Conservation (phyloP, 2,797 vertebrate genomes). For the Clamator glandarius region DNA sequence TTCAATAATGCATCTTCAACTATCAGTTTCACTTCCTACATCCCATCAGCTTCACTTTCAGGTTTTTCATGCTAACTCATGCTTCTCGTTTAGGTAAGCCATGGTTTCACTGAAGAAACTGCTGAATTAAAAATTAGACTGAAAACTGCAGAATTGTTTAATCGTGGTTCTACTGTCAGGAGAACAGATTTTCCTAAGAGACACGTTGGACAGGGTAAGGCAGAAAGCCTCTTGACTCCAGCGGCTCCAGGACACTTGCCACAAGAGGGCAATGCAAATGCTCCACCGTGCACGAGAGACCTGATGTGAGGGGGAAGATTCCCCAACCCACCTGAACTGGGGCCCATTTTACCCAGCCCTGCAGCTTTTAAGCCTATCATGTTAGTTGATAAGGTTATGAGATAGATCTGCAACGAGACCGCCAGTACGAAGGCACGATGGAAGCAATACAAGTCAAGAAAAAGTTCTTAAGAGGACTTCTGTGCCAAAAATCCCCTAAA, state of each 20-base stretch:
- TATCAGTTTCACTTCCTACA: not conserved
- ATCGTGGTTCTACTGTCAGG: rapidly evolving
- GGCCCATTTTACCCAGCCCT: not conserved
- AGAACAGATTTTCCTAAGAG: rapidly evolving
- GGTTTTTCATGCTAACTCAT: not conserved
- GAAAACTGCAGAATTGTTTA: not conserved
- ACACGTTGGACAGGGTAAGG: rapidly evolving
- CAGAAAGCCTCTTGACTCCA: not conserved
- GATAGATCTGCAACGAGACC: not conserved
- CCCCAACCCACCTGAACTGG: not conserved
- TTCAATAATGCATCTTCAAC: not conserved
- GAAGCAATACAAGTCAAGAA: not conserved
- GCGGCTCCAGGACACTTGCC: not conserved
- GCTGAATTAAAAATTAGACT: not conserved
- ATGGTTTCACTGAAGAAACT: rapidly evolving
- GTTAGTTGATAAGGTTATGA: not conserved
- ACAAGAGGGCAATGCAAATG: slow-evolving; percentile 57
- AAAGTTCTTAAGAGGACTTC: slow-evolving; percentile 30
- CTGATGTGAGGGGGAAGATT: not conserved
- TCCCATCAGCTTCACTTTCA: slow-evolving; percentile 4
- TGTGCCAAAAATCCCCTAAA: slow-evolving; percentile 14
- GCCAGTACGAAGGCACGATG: not conserved
- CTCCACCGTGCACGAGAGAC: not conserved
- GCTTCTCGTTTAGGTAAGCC: not conserved
- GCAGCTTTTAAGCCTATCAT: not conserved